Conservation (phyloP, 2,888 invertebrate genomes). For the Athalia circularis region DNA sequence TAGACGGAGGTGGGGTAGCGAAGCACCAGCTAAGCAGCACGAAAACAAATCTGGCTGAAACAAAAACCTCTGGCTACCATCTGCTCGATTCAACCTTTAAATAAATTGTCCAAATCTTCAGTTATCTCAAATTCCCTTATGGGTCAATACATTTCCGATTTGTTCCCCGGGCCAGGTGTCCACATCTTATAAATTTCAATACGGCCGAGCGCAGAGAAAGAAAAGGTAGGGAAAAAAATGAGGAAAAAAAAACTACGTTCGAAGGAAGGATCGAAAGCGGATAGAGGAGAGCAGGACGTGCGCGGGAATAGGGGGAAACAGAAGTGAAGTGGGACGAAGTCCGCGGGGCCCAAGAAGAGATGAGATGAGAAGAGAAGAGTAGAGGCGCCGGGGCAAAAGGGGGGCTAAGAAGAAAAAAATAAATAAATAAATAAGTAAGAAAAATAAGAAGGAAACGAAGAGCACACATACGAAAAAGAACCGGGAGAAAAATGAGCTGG, state of each 20-base stretch:
- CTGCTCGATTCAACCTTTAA: slow-evolving; percentile 56
- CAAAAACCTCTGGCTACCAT: slow-evolving; percentile 65
- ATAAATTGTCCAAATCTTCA: neutral
- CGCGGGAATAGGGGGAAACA: neutral
- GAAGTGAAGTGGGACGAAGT: no score
- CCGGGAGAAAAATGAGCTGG: neutral
- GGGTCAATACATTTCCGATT: neutral
- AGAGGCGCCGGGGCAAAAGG: neutral
- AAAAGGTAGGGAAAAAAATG: slow-evolving; percentile 32
- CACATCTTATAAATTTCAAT: slow-evolving; percentile 68
- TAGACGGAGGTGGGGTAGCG: neutral
- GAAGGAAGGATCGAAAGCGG: slow-evolving; percentile 22
- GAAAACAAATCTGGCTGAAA: slow-evolving; percentile 68
- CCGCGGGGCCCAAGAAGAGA: slow-evolving; percentile 16
- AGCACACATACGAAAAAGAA: neutral
- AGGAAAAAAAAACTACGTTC: slow-evolving; percentile 41
- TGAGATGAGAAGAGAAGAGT: slow-evolving; percentile 10
- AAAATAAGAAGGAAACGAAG: no score
- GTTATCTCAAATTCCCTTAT: neutral
- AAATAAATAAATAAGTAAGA: no score
- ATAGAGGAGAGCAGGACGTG: neutral
- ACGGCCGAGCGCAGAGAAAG: slow-evolving; percentile 50
- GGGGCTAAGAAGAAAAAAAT: no score
- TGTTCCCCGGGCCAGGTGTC: slow-evolving; percentile 63
- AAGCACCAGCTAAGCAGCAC: slow-evolving; percentile 54